These are phyloP conservation scores for Sarotherodon lohbergeri DNA, from an alignment of 2,113 vertebrate genomes.

Conservation along the genomic window DNA sequence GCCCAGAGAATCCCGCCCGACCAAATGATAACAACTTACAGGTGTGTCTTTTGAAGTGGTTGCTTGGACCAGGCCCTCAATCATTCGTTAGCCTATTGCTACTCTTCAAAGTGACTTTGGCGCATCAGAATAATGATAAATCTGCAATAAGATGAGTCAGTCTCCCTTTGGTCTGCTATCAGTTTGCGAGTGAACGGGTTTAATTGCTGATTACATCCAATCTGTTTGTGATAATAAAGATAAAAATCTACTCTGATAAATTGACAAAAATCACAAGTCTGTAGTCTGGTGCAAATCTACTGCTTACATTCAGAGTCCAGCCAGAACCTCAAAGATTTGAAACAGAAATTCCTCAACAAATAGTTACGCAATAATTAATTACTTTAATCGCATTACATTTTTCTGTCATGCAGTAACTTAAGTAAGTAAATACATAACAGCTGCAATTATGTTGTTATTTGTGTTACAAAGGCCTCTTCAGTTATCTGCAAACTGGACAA, in stretches of 20 bases:
- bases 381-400: fast-evolving
- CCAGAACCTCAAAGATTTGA: background rate
- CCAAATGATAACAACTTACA: background rate
- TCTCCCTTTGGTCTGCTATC: background rate
- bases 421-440: background rate
- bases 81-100: background rate
- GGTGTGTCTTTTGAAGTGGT: background rate
- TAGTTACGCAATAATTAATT: background rate
- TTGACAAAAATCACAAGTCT: background rate
- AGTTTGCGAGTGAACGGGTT: background rate
- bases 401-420: background rate
- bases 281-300: background rate
- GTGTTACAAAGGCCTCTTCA: background rate
- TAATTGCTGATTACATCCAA: background rate
- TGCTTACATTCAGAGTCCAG: background rate
- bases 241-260: background rate
- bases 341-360: background rate
- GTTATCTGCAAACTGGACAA: background rate
- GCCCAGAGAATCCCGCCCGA: background rate
- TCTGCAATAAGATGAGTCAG: background rate
- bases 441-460: background rate
- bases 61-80: background rate
- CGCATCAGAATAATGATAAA: background rate
- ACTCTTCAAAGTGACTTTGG: background rate
- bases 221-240: background rate